These are phyloP conservation scores for Coreius guichenoti DNA, from an alignment of 2,797 vertebrate genomes.

Conservation along the genomic window DNA sequence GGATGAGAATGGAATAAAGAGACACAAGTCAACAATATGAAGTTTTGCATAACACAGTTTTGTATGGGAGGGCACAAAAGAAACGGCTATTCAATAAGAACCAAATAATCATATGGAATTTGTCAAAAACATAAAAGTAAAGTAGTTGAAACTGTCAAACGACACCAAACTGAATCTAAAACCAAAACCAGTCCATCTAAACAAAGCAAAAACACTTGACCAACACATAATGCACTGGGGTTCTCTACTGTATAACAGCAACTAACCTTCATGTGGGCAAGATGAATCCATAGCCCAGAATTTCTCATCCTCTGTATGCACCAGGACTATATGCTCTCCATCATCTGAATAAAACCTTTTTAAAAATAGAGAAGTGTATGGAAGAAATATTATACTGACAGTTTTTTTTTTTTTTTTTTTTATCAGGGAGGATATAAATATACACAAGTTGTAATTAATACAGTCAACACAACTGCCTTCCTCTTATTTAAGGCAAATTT, in stretches of 20 bases:
- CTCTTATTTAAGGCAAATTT: not conserved
- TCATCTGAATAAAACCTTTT: constrained; percentile 71
- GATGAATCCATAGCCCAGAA: constrained; percentile 77
- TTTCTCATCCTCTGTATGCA: constrained; percentile 65
- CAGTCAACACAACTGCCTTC: no score
- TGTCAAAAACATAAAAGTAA: not conserved
- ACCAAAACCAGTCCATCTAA: not conserved
- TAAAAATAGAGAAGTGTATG: not conserved
- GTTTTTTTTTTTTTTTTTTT: not conserved
- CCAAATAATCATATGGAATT: not conserved
- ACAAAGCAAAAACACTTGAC: not conserved
- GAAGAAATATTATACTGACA: not conserved
- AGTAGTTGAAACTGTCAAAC: not conserved
- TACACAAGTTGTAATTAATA: not conserved
- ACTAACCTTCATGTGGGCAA: constrained; percentile 75
- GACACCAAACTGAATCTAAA: not conserved
- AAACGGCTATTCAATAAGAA: not conserved
- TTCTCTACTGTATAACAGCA: not conserved
- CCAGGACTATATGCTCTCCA: constrained; percentile 72
- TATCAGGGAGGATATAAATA: not conserved
- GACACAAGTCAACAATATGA: not conserved
- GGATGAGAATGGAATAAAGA: not conserved
- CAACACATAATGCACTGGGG: not conserved
- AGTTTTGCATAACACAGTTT: not conserved
- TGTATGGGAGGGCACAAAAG: not conserved